Evolutionary conservation across 2,113 vertebrate genomes (phyloP), one percentile per base, ranked within the genome.

Genomic region (Saimiri boliviensis): DNA sequence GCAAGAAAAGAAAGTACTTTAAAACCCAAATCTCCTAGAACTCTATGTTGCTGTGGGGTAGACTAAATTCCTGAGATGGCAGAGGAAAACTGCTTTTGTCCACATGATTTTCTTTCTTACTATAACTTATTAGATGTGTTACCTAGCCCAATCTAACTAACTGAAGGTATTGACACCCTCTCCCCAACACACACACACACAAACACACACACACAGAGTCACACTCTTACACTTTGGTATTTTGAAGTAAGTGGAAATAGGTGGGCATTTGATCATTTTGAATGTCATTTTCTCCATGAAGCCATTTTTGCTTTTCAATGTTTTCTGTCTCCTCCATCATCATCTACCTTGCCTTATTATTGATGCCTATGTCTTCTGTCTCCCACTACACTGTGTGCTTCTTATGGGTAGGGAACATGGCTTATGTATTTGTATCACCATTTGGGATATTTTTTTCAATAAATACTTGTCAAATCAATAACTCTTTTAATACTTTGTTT

Each of bases 1-100:
- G 89, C 89, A 96, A 97, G 86, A 83, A 94, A 94, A 84, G 37
- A 89, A 94, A 95, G 37, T 74, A 80, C 49, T 74, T 96, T 89
- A 89, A 96, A 97, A 94, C 70, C 52, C 73, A 86, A 94, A 93
- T 71, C 45, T 86, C 42, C n/a, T 68, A 76, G 74, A 92, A 79
- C 8, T 94, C 23, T 76, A 35, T n/a, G 45, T 94, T 82, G 49
- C 49, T 92, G 68, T 49, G 23, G 79, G 71, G 42, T 87, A 63
- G 87, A 89, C 52, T 91, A 86, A 37, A 80, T 95, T 84, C 47
- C 45, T 63, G 91, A 89, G 66, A 93, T 89, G 79, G 58, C 79
- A 91, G 60, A 96, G 86, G 86, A 95, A 93, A 91, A 83, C 77
- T 81, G 63, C 52, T 32, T 93, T 91, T 74, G 71, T 60, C n/a